Base-by-base conservation (phyloP, 2,113 vertebrate genomes). In the Sporophila hypoxantha region DNA sequence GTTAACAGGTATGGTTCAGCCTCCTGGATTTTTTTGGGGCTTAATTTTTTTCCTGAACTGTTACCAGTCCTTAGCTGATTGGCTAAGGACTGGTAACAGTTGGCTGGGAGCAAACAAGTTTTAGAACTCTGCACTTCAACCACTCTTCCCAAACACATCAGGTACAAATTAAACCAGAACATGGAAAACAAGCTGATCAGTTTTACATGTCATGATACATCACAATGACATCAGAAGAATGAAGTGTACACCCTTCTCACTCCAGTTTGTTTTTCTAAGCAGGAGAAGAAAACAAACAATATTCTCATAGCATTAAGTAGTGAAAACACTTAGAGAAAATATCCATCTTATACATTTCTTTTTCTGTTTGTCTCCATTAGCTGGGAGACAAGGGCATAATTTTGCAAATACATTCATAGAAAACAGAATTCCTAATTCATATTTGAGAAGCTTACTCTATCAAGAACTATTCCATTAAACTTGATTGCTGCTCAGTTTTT, bases 11-110 rank as follows among this genome's bases (percentile, higher is more conserved):
- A 52, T 5, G 27, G 14, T 25, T 82, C 34, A 53, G 14, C 17
- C 36, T 52, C 5, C 17, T 53, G 29, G 4, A 0, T 8, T 26
- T 4, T 44, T 88, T 39, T 18, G 8, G 16, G 14, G 5, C 30
- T 68, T 76, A 13, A 6, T 20, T 73, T 49, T 75, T 55, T 25
- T 21, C 60, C 65, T 37, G 55, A 70, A 67, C 36, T 5, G 8
- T 30, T 73, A 78, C 22, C 37, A 21, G 34, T 37, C 37, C 37
- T 76, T 42, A 50, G 8, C 16, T 67, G 36, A 80, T n/a, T n/a
- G n/a, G n/a, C n/a, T n/a, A n/a, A n/a, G n/a, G n/a, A n/a, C n/a
- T n/a, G n/a, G n/a, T n/a, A n/a, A n/a, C n/a, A n/a, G n/a, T n/a
- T n/a, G n/a, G 3, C 14, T 47, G 6, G 20, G 22, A 78, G 21